A percentile compares a stretch with the other conserved stretches of the same genome.
phyloP scores from a whole-genome alignment of 1,140 invertebrate genomes.

The Homalodisca vitripennis region DNA sequence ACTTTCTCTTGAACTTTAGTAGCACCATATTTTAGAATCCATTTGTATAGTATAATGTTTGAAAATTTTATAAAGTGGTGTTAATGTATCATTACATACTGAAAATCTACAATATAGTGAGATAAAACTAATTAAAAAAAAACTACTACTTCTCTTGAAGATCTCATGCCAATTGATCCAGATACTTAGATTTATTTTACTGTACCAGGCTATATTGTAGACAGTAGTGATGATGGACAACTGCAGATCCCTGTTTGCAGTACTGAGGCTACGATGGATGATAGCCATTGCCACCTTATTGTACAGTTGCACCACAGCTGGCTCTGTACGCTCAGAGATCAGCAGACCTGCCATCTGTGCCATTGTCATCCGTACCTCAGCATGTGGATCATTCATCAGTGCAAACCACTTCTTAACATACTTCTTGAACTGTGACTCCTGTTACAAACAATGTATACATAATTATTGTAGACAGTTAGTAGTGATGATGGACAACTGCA shows the following conservation, averaged over 20 bases:
- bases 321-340: not conserved
- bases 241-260: constrained; percentile 7
- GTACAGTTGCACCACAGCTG: not conserved
- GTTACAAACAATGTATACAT: constrained; percentile 28
- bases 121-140: not conserved
- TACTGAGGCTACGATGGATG: constrained; percentile 4
- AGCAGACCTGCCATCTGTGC: constrained; percentile 1
- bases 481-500: not conserved
- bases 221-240: constrained; percentile 22
- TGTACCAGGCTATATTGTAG: constrained; percentile 23
- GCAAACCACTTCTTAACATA: constrained; percentile 8
- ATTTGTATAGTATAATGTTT: no score
- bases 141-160: not conserved
- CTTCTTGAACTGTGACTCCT: not conserved
- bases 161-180: not conserved
- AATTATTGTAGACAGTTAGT: not conserved
- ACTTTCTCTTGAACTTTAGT: no score
- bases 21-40: no score
- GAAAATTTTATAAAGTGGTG: not conserved
- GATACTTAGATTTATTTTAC: not conserved
- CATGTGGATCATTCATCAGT: not conserved
- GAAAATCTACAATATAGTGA: not conserved
- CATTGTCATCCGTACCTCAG: constrained; percentile 17
- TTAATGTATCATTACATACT: not conserved
- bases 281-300: not conserved